Evolutionary conservation across 2,113 vertebrate genomes (phyloP).

Genomic region (Deroptyus accipitrinus): DNA sequence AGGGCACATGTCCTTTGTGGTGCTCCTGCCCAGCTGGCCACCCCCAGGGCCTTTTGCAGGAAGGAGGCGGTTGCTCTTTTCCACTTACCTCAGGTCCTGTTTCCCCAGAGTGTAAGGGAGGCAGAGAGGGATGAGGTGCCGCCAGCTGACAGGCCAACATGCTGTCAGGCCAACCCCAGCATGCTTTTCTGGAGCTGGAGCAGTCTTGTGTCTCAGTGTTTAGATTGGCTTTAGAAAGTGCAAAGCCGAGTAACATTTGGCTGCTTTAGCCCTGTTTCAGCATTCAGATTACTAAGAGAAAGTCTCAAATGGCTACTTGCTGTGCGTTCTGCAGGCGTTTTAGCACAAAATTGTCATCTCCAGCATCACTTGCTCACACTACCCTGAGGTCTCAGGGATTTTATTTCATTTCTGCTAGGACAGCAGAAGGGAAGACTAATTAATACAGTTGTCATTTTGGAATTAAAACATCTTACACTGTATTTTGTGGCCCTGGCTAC

Average conservation of each 20-base stretch:
- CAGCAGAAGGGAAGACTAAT: background rate
- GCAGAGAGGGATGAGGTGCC: background rate
- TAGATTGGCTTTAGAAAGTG: background rate
- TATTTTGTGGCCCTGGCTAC: background rate
- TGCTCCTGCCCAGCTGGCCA: background rate
- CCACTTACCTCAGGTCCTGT: background rate
- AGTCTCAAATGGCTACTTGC: background rate
- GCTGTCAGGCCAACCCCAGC: background rate
- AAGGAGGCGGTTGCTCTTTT: background rate
- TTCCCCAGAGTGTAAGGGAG: background rate
- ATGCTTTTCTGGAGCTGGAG: background rate
- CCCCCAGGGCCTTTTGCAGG: background rate
- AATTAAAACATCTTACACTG: background rate
- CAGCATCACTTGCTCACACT: background rate
- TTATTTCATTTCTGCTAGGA: background rate
- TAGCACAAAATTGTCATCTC: background rate
- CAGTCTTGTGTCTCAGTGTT: background rate
- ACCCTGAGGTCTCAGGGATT: background rate
- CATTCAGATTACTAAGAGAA: background rate
- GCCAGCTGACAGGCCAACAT: background rate
- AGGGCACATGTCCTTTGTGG: background rate
- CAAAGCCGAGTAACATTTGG: background rate
- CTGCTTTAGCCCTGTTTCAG: constrained; percentile 7
- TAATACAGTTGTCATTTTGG: background rate
- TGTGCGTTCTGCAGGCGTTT: background rate